Evolutionary conservation across 2,888 invertebrate species (phyloP).

Genomic region (Heliconius hortense): DNA sequence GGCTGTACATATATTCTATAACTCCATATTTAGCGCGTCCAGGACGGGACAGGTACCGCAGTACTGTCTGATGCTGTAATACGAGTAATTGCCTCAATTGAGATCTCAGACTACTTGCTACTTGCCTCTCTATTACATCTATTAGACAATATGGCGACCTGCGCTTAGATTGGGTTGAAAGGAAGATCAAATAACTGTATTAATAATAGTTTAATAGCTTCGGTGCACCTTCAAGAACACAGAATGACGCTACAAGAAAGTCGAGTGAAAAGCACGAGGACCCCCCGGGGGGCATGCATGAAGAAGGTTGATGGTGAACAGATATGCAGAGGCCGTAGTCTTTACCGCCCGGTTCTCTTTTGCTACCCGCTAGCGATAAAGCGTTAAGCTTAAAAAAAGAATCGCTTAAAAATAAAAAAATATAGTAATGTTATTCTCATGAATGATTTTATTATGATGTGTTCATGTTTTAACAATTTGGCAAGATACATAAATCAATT

Average conservation of each 20-base stretch:
- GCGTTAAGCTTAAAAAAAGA: too few species aligned
- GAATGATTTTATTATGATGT: too few species aligned
- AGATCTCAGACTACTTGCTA: conserved; percentile 16
- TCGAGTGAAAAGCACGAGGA: too few species aligned
- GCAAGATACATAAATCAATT: too few species aligned
- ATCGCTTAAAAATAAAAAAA: too few species aligned
- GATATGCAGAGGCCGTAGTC: not conserved
- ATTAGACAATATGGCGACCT: conserved; percentile 10
- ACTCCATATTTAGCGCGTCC: not conserved
- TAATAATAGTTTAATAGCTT: not conserved
- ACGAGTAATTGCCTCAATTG: conserved; percentile 18
- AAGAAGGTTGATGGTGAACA: not conserved
- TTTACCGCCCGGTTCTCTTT: not conserved
- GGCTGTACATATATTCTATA: not conserved
- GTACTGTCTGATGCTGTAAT: conserved; percentile 8
- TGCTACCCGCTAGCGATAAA: too few species aligned
- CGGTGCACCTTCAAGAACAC: not conserved
- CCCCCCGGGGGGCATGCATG: not conserved
- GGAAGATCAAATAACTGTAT: not conserved
- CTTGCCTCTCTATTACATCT: conserved; percentile 12
- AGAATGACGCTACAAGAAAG: too few species aligned
- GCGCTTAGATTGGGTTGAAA: not conserved
- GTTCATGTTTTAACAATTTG: too few species aligned
- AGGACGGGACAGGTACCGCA: not conserved
- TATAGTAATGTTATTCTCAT: too few species aligned